These are phyloP conservation scores for Artibeus lituratus DNA, from an alignment of 2,797 vertebrate species.

Conservation along the genomic window DNA sequence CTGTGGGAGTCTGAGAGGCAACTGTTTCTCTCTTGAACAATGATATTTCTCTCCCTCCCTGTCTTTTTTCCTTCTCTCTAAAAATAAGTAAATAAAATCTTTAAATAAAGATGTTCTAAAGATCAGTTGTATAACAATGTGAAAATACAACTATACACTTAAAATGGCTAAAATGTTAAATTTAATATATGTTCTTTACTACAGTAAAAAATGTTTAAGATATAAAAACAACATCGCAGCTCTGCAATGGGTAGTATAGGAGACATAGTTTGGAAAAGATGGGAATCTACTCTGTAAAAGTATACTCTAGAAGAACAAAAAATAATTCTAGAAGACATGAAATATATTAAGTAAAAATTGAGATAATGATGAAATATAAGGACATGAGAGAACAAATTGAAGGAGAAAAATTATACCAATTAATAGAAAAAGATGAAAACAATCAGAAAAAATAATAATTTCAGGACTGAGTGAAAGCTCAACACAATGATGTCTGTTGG, in stretches of 20 bases:
- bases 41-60: too few relatives aligned
- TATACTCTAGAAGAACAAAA: not conserved
- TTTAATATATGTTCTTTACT: not conserved
- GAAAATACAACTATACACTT: not conserved
- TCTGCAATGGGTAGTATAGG: not conserved
- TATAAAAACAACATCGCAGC: not conserved
- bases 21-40: too few relatives aligned
- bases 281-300: not conserved
- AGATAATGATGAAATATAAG: not conserved
- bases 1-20: too few relatives aligned
- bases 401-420: not conserved
- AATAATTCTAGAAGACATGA: not conserved
- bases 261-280: not conserved
- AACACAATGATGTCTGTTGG: not conserved
- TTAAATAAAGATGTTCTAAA: not conserved
- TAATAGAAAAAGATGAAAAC: not conserved
- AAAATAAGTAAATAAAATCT: too few relatives aligned
- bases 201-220: not conserved
- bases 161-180: not conserved
- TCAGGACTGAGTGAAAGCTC: not conserved
- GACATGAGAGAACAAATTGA: not conserved
- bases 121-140: not conserved
- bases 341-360: not conserved
- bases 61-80: too few relatives aligned
- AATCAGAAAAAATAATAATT: not conserved